Evolutionary conservation across 2,888 invertebrate genomes (phyloP), one percentile per base, ranked within the genome.

Genomic region (Carabus problematicus): DNA sequence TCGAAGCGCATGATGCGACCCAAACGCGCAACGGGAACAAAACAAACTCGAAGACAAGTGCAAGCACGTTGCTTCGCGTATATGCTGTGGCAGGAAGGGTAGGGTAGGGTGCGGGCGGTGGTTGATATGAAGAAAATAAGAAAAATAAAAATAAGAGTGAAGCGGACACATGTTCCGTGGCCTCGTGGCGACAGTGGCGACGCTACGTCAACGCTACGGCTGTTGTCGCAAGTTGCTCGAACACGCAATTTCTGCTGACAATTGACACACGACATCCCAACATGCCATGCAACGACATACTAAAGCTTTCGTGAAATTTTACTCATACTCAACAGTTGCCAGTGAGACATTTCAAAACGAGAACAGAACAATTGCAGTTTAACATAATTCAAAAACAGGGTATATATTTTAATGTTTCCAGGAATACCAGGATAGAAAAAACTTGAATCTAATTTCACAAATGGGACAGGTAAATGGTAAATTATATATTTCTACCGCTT

Each of bases 121-220:
- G 29, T 29, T 29, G 3, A 29, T 29, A 29, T 29, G 29, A 6
- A 29, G 29, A 29, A 29, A 6, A 29, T 3, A 29, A 29, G 6
- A 29, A 3, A 29, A 29, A 6, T 3, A 29, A 42, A 43, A 59
- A 59, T 19, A 42, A 45, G 3, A 59, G 43, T 42, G 18, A 49
- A n/a, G 52, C 18, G 66, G 66, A 78, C 77, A 78, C 77, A 76
- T 78, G 78, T 79, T 78, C 76, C 75, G 73, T 74, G 72, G 75
- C 77, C 73, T 75, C 73, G 72, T 73, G 74, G 74, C 73, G 71
- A 73, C 73, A 70, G 72, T 74, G 74, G 75, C 75, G 77, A 77
- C 75, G 77, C 58, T 49, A 66, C 41, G 16, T 19, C 16, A 52
- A 14, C 19, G 52, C 52, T 11, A 52, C 19, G 7, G 16, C 19